These are phyloP conservation scores for Entosphenus tridentatus DNA, from an alignment of 2,113 vertebrate genomes.

Conservation along the genomic window DNA sequence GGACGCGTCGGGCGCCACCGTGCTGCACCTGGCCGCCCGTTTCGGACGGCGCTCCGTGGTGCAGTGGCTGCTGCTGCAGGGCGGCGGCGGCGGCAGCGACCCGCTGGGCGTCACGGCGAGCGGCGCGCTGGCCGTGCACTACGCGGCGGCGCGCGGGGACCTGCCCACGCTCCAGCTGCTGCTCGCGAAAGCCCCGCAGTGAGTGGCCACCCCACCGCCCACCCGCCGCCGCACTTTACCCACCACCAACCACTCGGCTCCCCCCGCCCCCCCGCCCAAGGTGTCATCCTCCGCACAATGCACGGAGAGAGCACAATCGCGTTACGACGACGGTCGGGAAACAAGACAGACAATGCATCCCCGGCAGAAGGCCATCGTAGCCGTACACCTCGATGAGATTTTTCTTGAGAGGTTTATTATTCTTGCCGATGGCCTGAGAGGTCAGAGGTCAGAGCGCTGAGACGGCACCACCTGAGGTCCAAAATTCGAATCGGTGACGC, in stretches of 20 bases:
- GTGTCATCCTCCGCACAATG: too few species aligned
- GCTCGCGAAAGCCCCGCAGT: slow-evolving; percentile 53
- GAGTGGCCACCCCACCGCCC: slow-evolving; percentile 16
- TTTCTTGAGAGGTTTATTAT: too few species aligned
- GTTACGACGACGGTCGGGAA: too few species aligned
- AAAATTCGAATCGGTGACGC: too few species aligned
- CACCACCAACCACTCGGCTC: background rate
- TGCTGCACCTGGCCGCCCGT: slow-evolving; percentile 76
- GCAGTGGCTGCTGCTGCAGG: slow-evolving; percentile 49
- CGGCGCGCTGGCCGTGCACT: slow-evolving; percentile 65
- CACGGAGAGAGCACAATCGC: background rate
- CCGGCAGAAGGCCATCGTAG: too few species aligned
- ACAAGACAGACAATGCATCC: too few species aligned
- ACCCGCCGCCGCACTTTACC: background rate
- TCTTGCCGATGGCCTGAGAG: too few species aligned
- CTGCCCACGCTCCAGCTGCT: slow-evolving; percentile 59
- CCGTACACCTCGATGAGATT: too few species aligned
- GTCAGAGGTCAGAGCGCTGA: too few species aligned
- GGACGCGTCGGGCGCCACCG: slow-evolving; percentile 73
- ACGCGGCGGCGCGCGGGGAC: slow-evolving; percentile 91
- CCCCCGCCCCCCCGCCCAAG: background rate
- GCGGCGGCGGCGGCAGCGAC: slow-evolving; percentile 41
- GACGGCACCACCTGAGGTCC: too few species aligned
- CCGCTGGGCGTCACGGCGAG: slow-evolving; percentile 47
- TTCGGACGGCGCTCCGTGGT: slow-evolving; percentile 76